Base-by-base conservation (phyloP, 2,888 invertebrate genomes). In the Drosophila pseudotalamancana region DNA sequence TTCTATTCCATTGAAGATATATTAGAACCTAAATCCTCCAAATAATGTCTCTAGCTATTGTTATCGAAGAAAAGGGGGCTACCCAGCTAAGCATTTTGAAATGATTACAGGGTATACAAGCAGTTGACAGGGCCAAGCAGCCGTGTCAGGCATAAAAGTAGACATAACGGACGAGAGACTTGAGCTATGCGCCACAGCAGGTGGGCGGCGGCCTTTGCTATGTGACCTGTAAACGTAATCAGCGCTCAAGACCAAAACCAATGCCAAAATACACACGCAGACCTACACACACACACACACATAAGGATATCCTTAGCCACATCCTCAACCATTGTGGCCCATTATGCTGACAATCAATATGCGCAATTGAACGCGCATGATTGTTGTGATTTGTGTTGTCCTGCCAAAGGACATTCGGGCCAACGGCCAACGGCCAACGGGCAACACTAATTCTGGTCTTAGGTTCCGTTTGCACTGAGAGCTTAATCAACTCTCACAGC, bases 291-390 rank as follows among this genome's bases (percentile, higher is more conserved):
- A 45, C 18, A 37, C 14, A 37, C 4, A 9, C n/a, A 43, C 16
- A 25, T 2, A n/a, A 45, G 46, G 12, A 39, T 49, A 57, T 63
- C 46, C 72, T 63, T 51, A 40, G 55, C 34, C 70, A 40, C 56
- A 57, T 62, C 48, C 69, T 60, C 21, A 21, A 42, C 31, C 46
- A 48, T 50, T 62, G 67, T 62, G 54, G 35, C 51, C 59, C 69
- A 68, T 84, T 87, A 79, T 83, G 71, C 78, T 73, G 73, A 70
- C 87, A 88, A 87, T 88, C 79, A 82, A 76, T 83, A 83, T 79
- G 82, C 85, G 71, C 87, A 88, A 88, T 88, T 87, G 85, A 79
- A 72, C 78, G 66, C 64, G 51, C 66, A 62, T 74, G 76, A 84
- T 84, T 81, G 76, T 83, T 80, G 73, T 83, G 79, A 87, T 81